These are phyloP conservation scores for Microcebus jonahi DNA, from an alignment of 2,113 vertebrate genomes.

Conservation along the genomic window DNA sequence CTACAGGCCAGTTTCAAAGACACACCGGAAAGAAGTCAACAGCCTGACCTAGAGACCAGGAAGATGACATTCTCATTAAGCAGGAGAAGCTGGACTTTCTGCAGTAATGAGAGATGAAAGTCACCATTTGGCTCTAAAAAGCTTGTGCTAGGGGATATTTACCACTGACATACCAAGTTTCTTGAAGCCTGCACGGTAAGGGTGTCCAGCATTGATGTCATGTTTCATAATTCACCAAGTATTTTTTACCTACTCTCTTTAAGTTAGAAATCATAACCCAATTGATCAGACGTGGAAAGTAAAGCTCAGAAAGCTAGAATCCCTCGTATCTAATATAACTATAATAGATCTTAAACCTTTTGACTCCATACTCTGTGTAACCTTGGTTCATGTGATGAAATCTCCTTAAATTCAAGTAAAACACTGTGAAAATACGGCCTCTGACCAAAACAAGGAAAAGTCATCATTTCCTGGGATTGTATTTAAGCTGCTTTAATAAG, in stretches of 20 bases:
- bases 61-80: neutral
- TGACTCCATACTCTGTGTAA: neutral
- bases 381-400: neutral
- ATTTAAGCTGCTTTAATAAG: slow-evolving; percentile 1
- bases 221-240: neutral
- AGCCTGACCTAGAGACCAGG: neutral
- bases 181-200: neutral
- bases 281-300: neutral
- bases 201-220: neutral
- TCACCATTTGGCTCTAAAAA: neutral
- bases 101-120: neutral
- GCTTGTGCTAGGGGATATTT: neutral
- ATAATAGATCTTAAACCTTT: neutral
- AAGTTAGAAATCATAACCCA: neutral
- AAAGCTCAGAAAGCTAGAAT: neutral
- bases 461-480: neutral
- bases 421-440: neutral
- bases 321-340: neutral
- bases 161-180: neutral
- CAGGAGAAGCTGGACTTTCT: neutral
- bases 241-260: neutral
- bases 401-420: neutral
- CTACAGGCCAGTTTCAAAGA: slow-evolving; percentile 44
- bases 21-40: neutral
- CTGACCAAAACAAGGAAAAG: neutral